Base-by-base conservation (phyloP, 2,888 invertebrate genomes). In the Drosophila subquinaria region DNA sequence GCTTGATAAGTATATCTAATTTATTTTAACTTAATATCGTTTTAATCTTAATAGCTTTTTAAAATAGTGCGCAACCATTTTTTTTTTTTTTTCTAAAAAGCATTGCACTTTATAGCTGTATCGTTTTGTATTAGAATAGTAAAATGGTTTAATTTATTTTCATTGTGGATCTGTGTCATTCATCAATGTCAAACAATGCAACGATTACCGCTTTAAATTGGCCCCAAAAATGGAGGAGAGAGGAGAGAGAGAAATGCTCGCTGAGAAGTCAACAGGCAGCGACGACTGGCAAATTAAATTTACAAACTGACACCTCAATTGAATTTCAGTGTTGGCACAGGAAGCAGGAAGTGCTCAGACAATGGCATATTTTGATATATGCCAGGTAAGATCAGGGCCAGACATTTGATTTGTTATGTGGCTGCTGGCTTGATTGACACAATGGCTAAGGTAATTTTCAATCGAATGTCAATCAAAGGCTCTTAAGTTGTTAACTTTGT, bases 391-490 rank as follows among this genome's bases (percentile, higher is more conserved):
- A 74, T 87, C 76, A 69, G 60, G 69, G 65, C 51, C 61, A 69
- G 78, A 67, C 69, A 60, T 88, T 88, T 85, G 80, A 84, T 83
- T 83, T 83, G 61, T 79, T 76, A 60, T 79, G 68, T 68, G 81
- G 61, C 79, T 79, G 61, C 79, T 79, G 76, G 38, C 76, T 77
- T 88, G 88, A 88, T 84, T 84, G 83, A 82, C 83, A 88, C 88
- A 84, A 82, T 85, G 83, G 87, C 85, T 80, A 70, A 80, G 89
- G 82, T 89, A 86, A 89, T 86, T 88, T 74, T 89, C 87, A 87
- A 88, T 89, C 84, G 82, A 87, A 87, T 79, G 88, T 82, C 88
- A 86, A 86, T 86, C 89, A 86, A 84, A 57, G 78, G 74, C 73
- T 81, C 87, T 86, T 88, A 84, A 79, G 69, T 82, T 73, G 85